Conservation (phyloP, 1,140 invertebrate species). For the Magallana gigas region DNA sequence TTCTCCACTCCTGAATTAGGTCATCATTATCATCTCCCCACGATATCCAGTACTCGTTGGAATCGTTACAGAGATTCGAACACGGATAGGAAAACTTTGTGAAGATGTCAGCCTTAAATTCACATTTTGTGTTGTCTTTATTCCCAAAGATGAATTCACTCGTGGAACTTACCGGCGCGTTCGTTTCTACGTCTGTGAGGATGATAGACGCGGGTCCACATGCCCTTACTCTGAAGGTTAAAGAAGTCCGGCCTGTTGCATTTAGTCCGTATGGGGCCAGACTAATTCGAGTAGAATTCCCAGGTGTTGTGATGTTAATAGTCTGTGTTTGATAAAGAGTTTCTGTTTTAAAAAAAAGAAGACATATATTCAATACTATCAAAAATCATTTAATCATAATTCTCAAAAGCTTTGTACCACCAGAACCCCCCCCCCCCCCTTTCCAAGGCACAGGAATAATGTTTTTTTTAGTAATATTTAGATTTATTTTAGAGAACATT, state of each 20-base stretch:
- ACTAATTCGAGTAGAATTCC: not conserved
- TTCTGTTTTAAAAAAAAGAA: no score
- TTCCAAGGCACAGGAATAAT: no score
- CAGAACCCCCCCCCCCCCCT: no score
- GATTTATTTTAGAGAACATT: no score
- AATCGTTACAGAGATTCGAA: not conserved
- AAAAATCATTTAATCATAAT: no score
- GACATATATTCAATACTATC: no score
- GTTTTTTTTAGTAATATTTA: no score
- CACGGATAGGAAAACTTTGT: constrained; percentile 9
- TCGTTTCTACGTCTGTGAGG: not conserved
- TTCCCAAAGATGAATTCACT: constrained; percentile 7
- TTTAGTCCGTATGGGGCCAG: not conserved
- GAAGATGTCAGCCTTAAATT: not conserved
- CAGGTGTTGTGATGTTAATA: constrained; percentile 13
- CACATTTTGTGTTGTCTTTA: constrained; percentile 16
- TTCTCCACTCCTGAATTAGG: not conserved
- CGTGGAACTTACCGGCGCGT: not conserved
- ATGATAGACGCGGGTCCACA: not conserved
- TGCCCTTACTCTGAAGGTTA: not conserved
- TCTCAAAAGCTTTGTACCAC: no score
- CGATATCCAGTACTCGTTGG: not conserved
- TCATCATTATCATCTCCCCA: not conserved
- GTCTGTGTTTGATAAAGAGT: no score
- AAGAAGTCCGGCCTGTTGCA: not conserved